These are phyloP conservation scores for Vesta saturnalis DNA, from an alignment of 2,888 invertebrate species.

Conservation along the genomic window DNA sequence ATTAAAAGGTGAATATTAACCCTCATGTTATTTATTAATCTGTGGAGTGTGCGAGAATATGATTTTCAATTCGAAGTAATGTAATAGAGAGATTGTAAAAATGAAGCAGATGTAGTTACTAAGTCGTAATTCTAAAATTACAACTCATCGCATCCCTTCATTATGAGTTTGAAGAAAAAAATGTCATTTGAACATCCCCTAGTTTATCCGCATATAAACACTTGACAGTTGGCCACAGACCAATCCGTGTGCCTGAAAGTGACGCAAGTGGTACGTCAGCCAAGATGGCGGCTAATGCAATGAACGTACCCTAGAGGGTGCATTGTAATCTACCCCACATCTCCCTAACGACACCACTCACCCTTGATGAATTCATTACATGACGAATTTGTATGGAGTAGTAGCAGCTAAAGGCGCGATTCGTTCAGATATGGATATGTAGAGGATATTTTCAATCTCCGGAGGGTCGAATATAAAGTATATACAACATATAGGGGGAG, in stretches of 20 bases:
- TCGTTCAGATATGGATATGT: slow-evolving; percentile 39
- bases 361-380: slow-evolving; percentile 43
- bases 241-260: slow-evolving; percentile 42
- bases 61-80: too few species aligned
- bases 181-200: slow-evolving; percentile 38
- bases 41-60: too few species aligned
- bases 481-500: slow-evolving; percentile 27
- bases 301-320: slow-evolving; percentile 46
- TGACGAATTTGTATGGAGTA: slow-evolving; percentile 37
- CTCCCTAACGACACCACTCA: slow-evolving; percentile 41
- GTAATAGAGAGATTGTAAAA: too few species aligned
- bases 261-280: slow-evolving; percentile 49
- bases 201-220: slow-evolving; percentile 39
- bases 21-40: too few species aligned
- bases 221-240: slow-evolving; percentile 40
- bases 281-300: slow-evolving; percentile 53
- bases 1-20: too few species aligned
- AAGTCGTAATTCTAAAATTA: slow-evolving; percentile 3
- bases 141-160: slow-evolving; percentile 29
- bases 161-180: slow-evolving; percentile 26
- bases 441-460: slow-evolving; percentile 40
- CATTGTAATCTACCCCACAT: slow-evolving; percentile 43
- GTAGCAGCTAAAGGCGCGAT: slow-evolving; percentile 37
- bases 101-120: neutral
- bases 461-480: slow-evolving; percentile 34